These are phyloP conservation scores for Pygoscelis antarcticus DNA, from an alignment of 2,113 vertebrate genomes.

Conservation along the genomic window DNA sequence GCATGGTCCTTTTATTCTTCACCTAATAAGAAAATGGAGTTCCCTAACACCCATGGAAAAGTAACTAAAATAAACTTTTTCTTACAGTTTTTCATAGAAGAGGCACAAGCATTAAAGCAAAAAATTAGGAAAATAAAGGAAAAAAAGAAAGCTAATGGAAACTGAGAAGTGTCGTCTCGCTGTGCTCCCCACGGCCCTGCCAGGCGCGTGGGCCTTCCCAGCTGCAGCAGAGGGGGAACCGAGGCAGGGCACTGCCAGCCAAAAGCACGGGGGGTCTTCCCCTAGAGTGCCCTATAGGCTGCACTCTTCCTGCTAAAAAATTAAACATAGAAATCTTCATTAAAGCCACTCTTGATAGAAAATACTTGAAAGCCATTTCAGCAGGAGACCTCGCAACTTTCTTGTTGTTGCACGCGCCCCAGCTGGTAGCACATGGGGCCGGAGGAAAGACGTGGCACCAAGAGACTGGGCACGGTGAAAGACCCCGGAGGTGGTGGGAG, in stretches of 20 bases:
- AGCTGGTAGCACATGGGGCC: neutral
- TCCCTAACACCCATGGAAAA: neutral
- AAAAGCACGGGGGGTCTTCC: neutral
- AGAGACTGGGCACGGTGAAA: neutral
- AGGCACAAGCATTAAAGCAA: neutral
- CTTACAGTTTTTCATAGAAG: neutral
- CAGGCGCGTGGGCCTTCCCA: too few species aligned
- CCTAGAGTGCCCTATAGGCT: neutral
- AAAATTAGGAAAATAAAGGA: neutral
- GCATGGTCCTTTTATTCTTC: neutral
- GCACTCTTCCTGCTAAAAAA: neutral
- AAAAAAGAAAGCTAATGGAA: neutral
- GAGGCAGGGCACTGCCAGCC: neutral
- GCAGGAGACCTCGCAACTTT: neutral
- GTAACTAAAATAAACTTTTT: neutral
- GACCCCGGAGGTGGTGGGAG: neutral
- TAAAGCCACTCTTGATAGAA: neutral
- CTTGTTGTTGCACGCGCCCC: neutral
- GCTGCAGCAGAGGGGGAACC: too few species aligned
- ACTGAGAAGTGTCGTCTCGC: accelerated
- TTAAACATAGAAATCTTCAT: neutral
- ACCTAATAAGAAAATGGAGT: neutral
- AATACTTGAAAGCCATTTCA: neutral
- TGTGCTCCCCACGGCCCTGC: neutral
- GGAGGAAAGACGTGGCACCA: neutral